Evolutionary conservation across 2,113 vertebrate species (phyloP), one percentile per base, ranked within the genome.

Genomic region (Bambusicola thoracicus): DNA sequence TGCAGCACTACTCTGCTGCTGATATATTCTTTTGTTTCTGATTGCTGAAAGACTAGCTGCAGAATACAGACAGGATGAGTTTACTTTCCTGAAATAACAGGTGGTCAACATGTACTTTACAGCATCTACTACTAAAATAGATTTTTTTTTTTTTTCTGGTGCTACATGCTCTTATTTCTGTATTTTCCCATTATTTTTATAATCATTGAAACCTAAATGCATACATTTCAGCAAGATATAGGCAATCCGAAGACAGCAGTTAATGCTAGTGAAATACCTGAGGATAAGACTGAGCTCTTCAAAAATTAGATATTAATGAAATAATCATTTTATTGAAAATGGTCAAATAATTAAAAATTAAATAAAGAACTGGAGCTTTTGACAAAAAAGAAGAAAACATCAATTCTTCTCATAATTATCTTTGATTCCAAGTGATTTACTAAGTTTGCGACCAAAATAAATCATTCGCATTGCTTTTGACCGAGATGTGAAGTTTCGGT

Each of bases 21-120:
- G 79, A 93, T 65, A 62, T 9, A 92, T 78, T 53, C 70, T 88
- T 96, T 95, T 94, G 25, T n/a, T 87, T 95, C 65, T 88, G 90
- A 95, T 80, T 89, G 77, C 85, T 96, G 68, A 85, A 90, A 94
- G 79, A 92, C 81, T 69, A 66, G 74, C 59, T 65, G 78, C 25
- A 49, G 40, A 90, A 92, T 69, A 67, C 44, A 92, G 85, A 41
- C 30, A 81, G 40, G 21, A 92, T 70, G 79, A 70, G 44, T 29
- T 76, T 93, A 65, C 22, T 63, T 93, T 87, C 66, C n/a, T 55
- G 58, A 44, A 93, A 55, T 1, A 2, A 10, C 53, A 70, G 84
- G 61, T 5, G 27, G 72, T 27, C 62, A 88, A 32, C 27, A 65
- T 9, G 17, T 56, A 20, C 25, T 92, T 84, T 48, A 29, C 8